These are phyloP conservation scores for Rugalucina vietnamica DNA, from an alignment of 2,888 invertebrate genomes.

Conservation along the genomic window DNA sequence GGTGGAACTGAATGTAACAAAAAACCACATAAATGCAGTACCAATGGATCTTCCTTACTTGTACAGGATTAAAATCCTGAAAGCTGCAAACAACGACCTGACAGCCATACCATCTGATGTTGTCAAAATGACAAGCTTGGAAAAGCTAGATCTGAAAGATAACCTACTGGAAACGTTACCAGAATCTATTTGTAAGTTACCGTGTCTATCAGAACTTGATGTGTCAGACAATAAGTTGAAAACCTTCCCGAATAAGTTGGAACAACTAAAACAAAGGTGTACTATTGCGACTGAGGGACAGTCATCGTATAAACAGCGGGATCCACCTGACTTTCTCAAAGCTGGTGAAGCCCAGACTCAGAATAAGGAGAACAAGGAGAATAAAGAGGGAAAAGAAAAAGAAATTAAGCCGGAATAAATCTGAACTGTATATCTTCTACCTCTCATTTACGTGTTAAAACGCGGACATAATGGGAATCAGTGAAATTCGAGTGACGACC, in stretches of 20 bases:
- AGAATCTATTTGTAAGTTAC: conserved; percentile 79
- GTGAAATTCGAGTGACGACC: too few species aligned
- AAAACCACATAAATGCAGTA: conserved; percentile 91
- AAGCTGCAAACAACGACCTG: conserved; percentile 77
- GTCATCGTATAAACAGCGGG: conserved; percentile 78
- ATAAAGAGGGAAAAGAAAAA: not conserved
- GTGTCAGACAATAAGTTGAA: conserved; percentile 80
- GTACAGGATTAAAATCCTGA: conserved; percentile 76
- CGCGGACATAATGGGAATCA: too few species aligned
- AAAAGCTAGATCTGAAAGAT: conserved; percentile 90
- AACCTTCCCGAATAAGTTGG: conserved; percentile 76
- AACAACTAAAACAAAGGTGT: conserved; percentile 65
- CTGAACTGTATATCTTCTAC: too few species aligned
- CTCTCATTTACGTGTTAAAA: too few species aligned
- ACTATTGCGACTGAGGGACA: conserved; percentile 71
- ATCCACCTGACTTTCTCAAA: conserved; percentile 71
- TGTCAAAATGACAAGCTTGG: conserved; percentile 86
- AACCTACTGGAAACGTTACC: conserved; percentile 88
- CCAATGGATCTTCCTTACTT: conserved; percentile 81
- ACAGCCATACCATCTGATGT: conserved; percentile 78
- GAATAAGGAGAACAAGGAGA: conserved; percentile 56
- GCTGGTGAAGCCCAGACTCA: conserved; percentile 74
- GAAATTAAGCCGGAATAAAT: not conserved
- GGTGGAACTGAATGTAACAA: conserved; percentile 89
- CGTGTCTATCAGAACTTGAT: conserved; percentile 75